A percentile compares a stretch with the other conserved stretches of the same genome.
Evolutionary conservation across 2,113 vertebrate genomes (phyloP).

Genomic region (Ptilonorhynchus violaceus): DNA sequence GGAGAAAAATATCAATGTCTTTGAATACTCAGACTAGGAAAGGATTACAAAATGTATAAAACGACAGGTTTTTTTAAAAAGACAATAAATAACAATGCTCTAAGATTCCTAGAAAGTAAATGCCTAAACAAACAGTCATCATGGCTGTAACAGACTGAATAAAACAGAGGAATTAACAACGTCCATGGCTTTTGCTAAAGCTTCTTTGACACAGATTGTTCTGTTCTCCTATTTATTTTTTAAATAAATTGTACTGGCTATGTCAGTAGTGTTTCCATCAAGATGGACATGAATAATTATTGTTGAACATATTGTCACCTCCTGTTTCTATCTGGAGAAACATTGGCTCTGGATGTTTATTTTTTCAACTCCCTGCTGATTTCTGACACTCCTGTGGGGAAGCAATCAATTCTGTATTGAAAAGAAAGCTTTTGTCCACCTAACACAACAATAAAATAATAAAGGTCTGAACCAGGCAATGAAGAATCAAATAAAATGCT

Average conservation of each 20-base stretch:
- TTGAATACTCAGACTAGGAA: background rate
- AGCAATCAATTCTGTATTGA: background rate
- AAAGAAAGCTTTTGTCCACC: background rate
- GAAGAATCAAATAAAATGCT: background rate
- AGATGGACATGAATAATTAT: background rate
- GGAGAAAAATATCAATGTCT: background rate
- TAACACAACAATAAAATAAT: background rate
- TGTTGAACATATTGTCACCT: background rate
- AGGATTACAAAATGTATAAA: background rate
- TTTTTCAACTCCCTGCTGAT: background rate
- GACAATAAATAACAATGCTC: background rate
- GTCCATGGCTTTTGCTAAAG: background rate
- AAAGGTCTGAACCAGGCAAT: background rate
- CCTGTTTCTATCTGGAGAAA: background rate
- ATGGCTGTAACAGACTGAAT: background rate
- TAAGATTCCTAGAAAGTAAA: background rate
- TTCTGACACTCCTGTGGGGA: background rate
- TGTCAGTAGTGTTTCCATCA: background rate
- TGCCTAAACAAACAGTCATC: background rate
- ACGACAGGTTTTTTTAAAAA: background rate
- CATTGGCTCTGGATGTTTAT: background rate
- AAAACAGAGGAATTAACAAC: background rate
- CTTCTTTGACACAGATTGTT: background rate
- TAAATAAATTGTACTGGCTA: background rate
- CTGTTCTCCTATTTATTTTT: background rate